phyloP scores from a whole-genome alignment of 37 sponge, comb jelly and placozoan genomes.

The Agelas oroides region DNA sequence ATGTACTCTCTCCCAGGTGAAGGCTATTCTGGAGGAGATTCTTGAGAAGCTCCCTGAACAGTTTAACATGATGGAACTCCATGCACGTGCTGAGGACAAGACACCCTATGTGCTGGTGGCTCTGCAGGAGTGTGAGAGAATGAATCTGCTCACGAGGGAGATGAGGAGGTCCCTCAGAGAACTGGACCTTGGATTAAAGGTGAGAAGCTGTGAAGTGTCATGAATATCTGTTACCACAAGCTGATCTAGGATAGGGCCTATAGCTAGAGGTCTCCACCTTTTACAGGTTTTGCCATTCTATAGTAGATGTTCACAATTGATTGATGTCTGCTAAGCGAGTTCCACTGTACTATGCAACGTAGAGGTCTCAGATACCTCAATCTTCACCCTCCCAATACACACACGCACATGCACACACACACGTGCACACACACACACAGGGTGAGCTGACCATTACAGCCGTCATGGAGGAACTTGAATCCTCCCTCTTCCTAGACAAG shows the following conservation, averaged over 20 bases:
- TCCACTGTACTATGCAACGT: no score
- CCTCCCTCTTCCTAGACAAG: slow-evolving; percentile 91
- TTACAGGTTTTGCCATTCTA: no score
- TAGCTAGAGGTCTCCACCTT: no score
- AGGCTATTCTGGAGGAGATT: slow-evolving; percentile 90
- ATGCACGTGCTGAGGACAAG: slow-evolving; percentile 91
- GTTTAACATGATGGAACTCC: slow-evolving; percentile 92
- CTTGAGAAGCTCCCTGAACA: slow-evolving; percentile 96
- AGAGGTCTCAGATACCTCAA: no score
- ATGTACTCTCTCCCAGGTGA: slow-evolving; percentile 72
- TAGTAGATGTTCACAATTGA: no score
- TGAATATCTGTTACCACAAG: no score
- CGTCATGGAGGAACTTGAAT: slow-evolving; percentile 92
- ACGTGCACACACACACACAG: slow-evolving; percentile 32
- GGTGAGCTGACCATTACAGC: slow-evolving; percentile 99
- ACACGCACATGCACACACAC: no score
- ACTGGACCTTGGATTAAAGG: slow-evolving; percentile 96
- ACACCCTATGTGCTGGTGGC: slow-evolving; percentile 98
- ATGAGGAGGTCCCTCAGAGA: slow-evolving; percentile 93
- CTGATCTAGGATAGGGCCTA: no score
- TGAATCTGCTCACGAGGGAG: slow-evolving; percentile 95
- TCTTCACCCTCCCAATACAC: no score
- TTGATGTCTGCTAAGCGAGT: no score
- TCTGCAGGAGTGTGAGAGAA: slow-evolving; percentile 98
- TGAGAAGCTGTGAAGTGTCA: not conserved